Conservation (phyloP, 2,888 invertebrate species). For the Erpobdella octoculata region DNA sequence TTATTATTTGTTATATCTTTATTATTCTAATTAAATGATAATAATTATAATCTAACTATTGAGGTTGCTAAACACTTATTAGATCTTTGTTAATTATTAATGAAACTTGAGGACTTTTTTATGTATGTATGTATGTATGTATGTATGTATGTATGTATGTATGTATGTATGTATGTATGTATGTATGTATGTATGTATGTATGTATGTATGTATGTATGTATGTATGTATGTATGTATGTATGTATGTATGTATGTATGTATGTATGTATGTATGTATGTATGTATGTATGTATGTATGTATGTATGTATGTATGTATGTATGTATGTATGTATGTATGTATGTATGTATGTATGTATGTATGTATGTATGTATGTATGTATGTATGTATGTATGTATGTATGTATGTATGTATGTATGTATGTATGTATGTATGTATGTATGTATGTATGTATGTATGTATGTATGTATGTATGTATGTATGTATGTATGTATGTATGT, state of each 20-base stretch:
- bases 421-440: constrained; percentile 1
- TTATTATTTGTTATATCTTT: too few species aligned
- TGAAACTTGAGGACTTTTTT: too few species aligned
- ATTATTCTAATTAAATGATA: too few species aligned
- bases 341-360: neutral
- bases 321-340: constrained; percentile 1
- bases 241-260: neutral
- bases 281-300: neutral
- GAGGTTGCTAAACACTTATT: too few species aligned
- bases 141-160: neutral
- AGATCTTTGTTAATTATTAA: too few species aligned
- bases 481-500: too few species aligned
- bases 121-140: neutral
- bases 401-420: constrained; percentile 1
- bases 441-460: neutral
- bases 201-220: neutral
- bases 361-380: neutral
- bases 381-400: constrained; percentile 1
- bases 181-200: constrained; percentile 1
- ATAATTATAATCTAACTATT: too few species aligned
- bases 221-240: neutral
- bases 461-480: neutral
- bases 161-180: neutral
- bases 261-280: constrained; percentile 1
- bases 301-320: constrained; percentile 1